These are phyloP conservation scores for Spilosoma lubricipeda DNA, from an alignment of 2,888 invertebrate genomes.

Conservation along the genomic window DNA sequence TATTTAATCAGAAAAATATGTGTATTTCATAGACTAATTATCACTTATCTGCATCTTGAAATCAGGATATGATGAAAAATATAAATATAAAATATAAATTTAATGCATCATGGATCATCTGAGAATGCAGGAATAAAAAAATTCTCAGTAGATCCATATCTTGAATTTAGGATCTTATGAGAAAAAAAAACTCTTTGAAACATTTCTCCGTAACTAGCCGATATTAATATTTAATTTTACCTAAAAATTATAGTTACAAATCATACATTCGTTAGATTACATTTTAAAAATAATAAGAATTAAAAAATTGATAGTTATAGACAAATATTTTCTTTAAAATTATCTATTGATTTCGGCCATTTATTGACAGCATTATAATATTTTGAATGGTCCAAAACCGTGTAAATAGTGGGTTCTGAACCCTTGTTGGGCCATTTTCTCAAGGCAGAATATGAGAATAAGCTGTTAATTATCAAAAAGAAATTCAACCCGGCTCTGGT, in stretches of 20 bases:
- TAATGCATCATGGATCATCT: no score
- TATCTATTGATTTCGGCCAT: background rate
- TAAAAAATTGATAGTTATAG: background rate
- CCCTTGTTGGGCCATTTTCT: background rate
- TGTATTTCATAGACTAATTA: no score
- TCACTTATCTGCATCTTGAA: no score
- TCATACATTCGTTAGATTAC: background rate
- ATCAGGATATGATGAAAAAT: no score
- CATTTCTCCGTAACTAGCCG: background rate
- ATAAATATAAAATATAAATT: no score
- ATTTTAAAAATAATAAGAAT: background rate
- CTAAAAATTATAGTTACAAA: background rate
- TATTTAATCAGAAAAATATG: no score
- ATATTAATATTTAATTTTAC: background rate
- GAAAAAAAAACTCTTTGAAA: no score
- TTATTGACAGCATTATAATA: background rate
- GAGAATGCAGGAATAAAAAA: no score
- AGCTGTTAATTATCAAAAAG: background rate
- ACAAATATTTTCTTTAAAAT: background rate
- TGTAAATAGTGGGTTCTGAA: background rate
- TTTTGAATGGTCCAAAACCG: background rate
- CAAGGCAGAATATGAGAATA: background rate
- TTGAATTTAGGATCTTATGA: no score
- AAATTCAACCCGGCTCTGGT: background rate
- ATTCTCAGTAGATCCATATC: no score